Percentiles rank a stretch among this genome's conserved stretches.
Conservation (phyloP, 1,140 invertebrate species). For the Hyles euphorbiae region DNA sequence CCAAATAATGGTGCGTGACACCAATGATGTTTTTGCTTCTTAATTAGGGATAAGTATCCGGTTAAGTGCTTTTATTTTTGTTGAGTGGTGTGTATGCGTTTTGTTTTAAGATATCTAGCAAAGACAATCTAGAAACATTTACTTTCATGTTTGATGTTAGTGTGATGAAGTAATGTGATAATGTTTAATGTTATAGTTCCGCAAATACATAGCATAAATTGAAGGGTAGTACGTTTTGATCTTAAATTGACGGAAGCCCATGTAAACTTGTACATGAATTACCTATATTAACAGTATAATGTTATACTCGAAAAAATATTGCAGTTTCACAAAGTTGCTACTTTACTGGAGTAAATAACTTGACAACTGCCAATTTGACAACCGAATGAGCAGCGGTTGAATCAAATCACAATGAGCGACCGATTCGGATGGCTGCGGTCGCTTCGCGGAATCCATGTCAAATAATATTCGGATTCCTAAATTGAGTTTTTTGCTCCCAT, state of each 20-base stretch:
- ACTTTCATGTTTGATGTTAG: too few species aligned
- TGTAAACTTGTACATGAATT: too few species aligned
- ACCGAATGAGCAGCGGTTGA: slow-evolving; percentile 22
- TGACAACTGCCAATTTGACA: slow-evolving; percentile 23
- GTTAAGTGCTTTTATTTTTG: slow-evolving; percentile 38
- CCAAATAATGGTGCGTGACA: slow-evolving; percentile 52
- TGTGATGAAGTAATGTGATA: too few species aligned
- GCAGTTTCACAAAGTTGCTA: too few species aligned
- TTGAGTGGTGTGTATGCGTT: slow-evolving; percentile 6
- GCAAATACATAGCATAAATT: too few species aligned
- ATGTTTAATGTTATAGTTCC: too few species aligned
- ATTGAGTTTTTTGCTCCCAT: slow-evolving; percentile 4
- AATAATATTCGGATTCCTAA: slow-evolving; percentile 16
- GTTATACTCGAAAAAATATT: too few species aligned
- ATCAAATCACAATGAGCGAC: slow-evolving; percentile 23
- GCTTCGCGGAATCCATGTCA: slow-evolving; percentile 18
- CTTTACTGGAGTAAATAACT: background rate
- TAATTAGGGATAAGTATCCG: slow-evolving; percentile 72
- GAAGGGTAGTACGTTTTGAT: too few species aligned
- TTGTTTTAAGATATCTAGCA: background rate
- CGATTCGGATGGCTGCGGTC: slow-evolving; percentile 21
- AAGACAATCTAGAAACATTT: too few species aligned
- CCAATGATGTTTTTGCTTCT: slow-evolving; percentile 56
- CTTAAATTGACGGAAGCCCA: too few species aligned
- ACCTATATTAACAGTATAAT: too few species aligned